phyloP scores from a whole-genome alignment of 2,113 vertebrate species.

The Nicator chloris region DNA sequence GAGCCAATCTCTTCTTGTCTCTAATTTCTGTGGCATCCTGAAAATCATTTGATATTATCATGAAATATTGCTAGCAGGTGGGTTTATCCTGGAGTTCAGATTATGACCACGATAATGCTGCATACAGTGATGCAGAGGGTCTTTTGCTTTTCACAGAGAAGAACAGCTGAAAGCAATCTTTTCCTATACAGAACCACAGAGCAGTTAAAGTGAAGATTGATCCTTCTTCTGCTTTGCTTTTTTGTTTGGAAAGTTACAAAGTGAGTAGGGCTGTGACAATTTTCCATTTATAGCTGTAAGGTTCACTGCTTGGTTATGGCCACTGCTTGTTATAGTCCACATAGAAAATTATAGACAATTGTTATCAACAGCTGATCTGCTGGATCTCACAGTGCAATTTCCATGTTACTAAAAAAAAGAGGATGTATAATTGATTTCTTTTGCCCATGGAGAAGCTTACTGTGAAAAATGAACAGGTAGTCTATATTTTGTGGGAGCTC shows the following conservation, averaged over 20 bases:
- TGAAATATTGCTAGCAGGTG: neutral
- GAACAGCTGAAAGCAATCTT: neutral
- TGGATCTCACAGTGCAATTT: neutral
- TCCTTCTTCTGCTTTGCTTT: neutral
- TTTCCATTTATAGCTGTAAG: neutral
- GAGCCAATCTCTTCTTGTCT: neutral
- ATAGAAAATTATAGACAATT: neutral
- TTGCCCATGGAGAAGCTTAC: neutral
- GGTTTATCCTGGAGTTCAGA: neutral
- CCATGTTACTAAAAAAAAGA: neutral
- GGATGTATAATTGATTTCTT: neutral
- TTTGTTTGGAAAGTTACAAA: neutral
- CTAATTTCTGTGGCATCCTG: neutral
- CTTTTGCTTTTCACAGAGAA: neutral
- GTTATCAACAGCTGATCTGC: neutral
- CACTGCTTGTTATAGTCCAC: neutral
- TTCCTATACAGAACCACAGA: neutral
- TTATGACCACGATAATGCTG: neutral
- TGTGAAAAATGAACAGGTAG: neutral
- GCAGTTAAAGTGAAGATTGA: neutral
- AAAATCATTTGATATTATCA: neutral
- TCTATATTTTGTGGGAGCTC: neutral
- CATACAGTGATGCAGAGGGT: neutral
- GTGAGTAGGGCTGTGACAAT: neutral
- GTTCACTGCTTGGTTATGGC: neutral